Evolutionary conservation across 2,797 vertebrate genomes (phyloP).

Genomic region (Phylloscopus collybita): DNA sequence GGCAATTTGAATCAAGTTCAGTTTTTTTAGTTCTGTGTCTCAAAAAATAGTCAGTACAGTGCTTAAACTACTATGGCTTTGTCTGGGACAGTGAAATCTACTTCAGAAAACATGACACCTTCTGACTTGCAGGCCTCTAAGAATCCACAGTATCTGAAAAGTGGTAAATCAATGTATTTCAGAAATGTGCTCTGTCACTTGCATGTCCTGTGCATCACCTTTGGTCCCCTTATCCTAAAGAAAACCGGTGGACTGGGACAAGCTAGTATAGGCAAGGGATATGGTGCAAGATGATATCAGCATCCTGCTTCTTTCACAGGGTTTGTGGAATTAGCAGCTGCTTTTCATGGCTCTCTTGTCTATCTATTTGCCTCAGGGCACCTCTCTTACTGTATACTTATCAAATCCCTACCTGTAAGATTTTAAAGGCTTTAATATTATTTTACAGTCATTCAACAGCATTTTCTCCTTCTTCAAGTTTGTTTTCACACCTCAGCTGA

Average conservation of each 20-base stretch:
- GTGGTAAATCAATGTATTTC: neutral
- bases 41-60: neutral
- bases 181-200: neutral
- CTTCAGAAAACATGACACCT: neutral
- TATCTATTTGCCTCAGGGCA: neutral
- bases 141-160: neutral
- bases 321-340: neutral
- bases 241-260: neutral
- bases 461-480: neutral
- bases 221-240: neutral
- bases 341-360: neutral
- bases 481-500: constrained; percentile 27
- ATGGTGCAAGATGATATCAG: neutral
- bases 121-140: neutral
- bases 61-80: neutral
- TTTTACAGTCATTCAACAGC: neutral
- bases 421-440: neutral
- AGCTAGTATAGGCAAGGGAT: neutral
- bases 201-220: neutral
- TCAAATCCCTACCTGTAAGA: neutral
- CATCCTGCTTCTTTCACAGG: neutral
- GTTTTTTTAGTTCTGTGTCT: neutral
- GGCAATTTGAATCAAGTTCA: neutral
- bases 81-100: neutral
- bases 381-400: neutral